Evolutionary conservation across 2,797 vertebrate genomes (phyloP).

Genomic region (Rhinella marina): DNA sequence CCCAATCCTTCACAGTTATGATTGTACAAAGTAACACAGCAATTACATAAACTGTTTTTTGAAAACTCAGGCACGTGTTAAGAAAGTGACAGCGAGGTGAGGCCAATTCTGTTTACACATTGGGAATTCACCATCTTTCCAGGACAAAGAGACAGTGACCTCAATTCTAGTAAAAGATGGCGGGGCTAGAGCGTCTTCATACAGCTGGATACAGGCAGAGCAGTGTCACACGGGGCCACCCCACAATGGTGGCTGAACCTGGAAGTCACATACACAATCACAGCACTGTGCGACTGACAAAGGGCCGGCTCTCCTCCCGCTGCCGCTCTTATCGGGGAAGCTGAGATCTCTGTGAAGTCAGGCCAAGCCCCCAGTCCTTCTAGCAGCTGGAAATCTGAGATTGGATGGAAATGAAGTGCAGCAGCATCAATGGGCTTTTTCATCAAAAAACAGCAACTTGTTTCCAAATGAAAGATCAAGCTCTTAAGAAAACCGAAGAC

Average conservation of each 20-base stretch:
- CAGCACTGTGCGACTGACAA: constrained; percentile 11
- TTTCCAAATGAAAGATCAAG: constrained; percentile 1
- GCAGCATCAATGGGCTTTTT: constrained; percentile 23
- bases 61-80: no score
- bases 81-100: background rate
- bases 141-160: background rate
- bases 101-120: background rate
- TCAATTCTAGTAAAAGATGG: constrained; percentile 18
- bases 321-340: constrained; percentile 8
- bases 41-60: no score
- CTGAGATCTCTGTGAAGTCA: constrained; percentile 30
- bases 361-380: constrained; percentile 29
- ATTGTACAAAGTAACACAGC: no score
- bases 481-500: background rate
- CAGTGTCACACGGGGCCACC: background rate
- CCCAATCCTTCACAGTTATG: no score
- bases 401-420: constrained; percentile 12
- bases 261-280: constrained; percentile 17
- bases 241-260: background rate
- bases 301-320: background rate
- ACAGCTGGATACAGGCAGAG: background rate
- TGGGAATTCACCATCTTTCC: background rate
- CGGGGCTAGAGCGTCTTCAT: background rate
- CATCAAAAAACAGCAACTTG: background rate
- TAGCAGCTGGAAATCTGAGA: constrained; percentile 41